Evolutionary conservation across 2,888 invertebrate genomes (phyloP).

Genomic region (Brachypalpus laphriformis): DNA sequence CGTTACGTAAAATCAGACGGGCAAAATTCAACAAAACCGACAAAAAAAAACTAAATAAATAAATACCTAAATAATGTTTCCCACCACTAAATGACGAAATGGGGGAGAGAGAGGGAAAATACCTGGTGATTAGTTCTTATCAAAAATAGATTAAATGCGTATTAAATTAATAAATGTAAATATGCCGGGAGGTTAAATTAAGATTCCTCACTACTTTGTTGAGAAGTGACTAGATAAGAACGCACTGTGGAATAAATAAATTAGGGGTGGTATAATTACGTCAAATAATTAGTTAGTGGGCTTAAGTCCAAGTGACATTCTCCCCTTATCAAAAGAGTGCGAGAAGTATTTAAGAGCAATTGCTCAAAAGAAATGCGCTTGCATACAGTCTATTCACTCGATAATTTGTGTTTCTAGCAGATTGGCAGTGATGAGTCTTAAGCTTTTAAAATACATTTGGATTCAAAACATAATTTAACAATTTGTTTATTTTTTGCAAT

Average conservation of each 20-base stretch:
- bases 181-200: background rate
- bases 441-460: too few relatives aligned
- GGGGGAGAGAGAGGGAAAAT: background rate
- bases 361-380: background rate
- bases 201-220: background rate
- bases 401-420: background rate
- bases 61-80: background rate
- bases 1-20: background rate
- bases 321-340: background rate
- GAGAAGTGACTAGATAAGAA: background rate
- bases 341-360: background rate
- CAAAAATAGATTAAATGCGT: slow-evolving; percentile 31
- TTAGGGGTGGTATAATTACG: background rate
- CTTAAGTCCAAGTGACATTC: background rate
- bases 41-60: background rate
- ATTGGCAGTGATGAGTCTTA: background rate
- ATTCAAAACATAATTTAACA: too few relatives aligned
- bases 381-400: background rate
- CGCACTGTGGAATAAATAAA: background rate
- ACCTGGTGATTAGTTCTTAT: slow-evolving; percentile 24
- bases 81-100: background rate
- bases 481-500: too few relatives aligned
- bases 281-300: background rate
- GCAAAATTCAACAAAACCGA: background rate
- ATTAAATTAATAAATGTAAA: slow-evolving; percentile 12